Conservation (phyloP, 2,888 invertebrate genomes). For the Antitype chi region DNA sequence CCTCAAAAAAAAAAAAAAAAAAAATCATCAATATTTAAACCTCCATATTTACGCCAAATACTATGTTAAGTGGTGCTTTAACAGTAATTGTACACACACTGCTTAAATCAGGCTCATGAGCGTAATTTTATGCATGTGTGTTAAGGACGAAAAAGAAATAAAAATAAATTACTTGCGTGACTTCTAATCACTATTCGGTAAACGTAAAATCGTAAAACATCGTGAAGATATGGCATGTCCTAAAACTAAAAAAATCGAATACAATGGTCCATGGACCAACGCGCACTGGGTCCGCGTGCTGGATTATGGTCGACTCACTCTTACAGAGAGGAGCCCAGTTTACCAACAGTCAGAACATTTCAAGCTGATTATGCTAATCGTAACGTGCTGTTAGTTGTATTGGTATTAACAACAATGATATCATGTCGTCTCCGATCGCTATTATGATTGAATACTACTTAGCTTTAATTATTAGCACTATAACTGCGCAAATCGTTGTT, state of each 20-base stretch:
- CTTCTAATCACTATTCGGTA: slow-evolving; percentile 30
- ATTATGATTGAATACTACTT: slow-evolving; percentile 26
- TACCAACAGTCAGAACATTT: not conserved
- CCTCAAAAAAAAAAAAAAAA: too few relatives aligned
- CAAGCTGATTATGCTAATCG: not conserved
- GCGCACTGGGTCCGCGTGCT: not conserved
- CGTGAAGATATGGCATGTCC: not conserved
- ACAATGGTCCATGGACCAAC: not conserved
- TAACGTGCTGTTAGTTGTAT: not conserved
- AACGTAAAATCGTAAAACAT: slow-evolving; percentile 19
- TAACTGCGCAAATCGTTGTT: slow-evolving; percentile 26
- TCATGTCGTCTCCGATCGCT: not conserved
- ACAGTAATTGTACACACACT: slow-evolving; percentile 33
- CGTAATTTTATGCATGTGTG: slow-evolving; percentile 51
- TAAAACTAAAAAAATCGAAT: not conserved
- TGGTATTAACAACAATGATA: slow-evolving; percentile 1
- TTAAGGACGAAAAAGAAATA: slow-evolving; percentile 52
- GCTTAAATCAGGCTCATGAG: slow-evolving; percentile 19
- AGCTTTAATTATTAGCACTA: slow-evolving; percentile 19
- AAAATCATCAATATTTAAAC: slow-evolving; percentile 53
- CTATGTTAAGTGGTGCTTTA: slow-evolving; percentile 35
- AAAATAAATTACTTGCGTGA: slow-evolving; percentile 43
- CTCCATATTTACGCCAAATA: slow-evolving; percentile 44
- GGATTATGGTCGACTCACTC: not conserved
- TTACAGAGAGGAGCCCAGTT: not conserved